phyloP scores from a whole-genome alignment of 2,113 vertebrate genomes.

The Terrapene triunguis region DNA sequence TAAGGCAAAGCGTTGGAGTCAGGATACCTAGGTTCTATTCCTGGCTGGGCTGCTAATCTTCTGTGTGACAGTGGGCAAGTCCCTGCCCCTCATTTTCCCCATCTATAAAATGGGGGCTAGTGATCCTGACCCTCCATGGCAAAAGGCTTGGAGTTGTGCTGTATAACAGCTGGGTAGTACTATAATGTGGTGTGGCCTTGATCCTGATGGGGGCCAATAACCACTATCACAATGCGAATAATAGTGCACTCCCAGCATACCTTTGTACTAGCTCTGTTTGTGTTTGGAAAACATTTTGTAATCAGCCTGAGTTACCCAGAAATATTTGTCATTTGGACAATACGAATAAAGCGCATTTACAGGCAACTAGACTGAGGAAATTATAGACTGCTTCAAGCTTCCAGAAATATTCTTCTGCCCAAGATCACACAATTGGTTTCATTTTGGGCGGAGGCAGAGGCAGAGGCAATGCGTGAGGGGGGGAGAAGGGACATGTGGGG shows the following conservation, averaged over 20 bases:
- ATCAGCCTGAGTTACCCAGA: too few relatives aligned
- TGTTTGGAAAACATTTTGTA: too few relatives aligned
- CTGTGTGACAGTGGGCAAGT: neutral
- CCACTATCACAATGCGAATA: too few relatives aligned
- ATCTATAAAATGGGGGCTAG: neutral
- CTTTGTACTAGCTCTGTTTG: too few relatives aligned
- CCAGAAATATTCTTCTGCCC: too few relatives aligned
- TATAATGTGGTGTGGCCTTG: neutral
- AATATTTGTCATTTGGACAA: too few relatives aligned
- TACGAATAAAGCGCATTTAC: too few relatives aligned
- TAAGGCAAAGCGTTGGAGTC: neutral
- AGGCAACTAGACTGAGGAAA: too few relatives aligned
- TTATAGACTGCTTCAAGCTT: too few relatives aligned
- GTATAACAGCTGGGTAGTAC: neutral
- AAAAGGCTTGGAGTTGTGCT: neutral
- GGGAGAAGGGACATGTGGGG: too few relatives aligned
- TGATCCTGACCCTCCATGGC: neutral
- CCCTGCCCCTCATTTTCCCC: neutral
- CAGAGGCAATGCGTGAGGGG: rapidly evolving
- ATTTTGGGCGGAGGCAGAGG: neutral
- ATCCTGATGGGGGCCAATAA: neutral
- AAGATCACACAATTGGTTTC: neutral
- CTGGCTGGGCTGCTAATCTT: neutral
- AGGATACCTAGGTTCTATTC: neutral
- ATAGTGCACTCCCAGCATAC: too few relatives aligned